These are phyloP conservation scores for Corynorhinus townsendii DNA, from an alignment of 2,113 vertebrate species.

Conservation along the genomic window DNA sequence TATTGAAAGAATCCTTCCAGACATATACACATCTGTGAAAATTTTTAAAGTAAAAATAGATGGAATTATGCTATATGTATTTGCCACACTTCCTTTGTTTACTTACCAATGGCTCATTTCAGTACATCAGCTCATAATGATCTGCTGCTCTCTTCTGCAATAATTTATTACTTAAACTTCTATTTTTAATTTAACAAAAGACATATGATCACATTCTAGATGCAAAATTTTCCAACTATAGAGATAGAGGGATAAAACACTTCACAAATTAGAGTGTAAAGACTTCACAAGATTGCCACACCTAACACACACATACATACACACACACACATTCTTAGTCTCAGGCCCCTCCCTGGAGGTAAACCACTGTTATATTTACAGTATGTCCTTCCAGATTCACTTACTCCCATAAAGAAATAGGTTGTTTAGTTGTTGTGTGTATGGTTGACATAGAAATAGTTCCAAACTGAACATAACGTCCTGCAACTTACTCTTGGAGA, in stretches of 20 bases:
- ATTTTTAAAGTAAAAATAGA: not conserved
- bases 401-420: not conserved
- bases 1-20: not conserved
- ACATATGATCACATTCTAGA: not conserved
- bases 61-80: not conserved
- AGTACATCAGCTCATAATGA: not conserved
- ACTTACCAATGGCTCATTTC: not conserved
- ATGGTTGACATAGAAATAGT: not conserved
- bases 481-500: not conserved
- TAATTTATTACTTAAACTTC: not conserved
- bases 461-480: not conserved
- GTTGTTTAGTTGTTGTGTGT: not conserved
- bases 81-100: not conserved
- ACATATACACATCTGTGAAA: not conserved
- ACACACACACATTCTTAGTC: not conserved
- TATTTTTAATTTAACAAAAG: slow-evolving; percentile 12
- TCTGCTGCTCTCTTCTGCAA: not conserved
- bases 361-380: not conserved
- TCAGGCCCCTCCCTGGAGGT: not conserved
- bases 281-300: not conserved
- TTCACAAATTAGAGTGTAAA: slow-evolving; percentile 25
- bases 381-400: not conserved
- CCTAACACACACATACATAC: not conserved
- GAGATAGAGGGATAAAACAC: not conserved
- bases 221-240: not conserved